phyloP scores from a whole-genome alignment of 2,888 invertebrate species.

The Sisyra terminalis region DNA sequence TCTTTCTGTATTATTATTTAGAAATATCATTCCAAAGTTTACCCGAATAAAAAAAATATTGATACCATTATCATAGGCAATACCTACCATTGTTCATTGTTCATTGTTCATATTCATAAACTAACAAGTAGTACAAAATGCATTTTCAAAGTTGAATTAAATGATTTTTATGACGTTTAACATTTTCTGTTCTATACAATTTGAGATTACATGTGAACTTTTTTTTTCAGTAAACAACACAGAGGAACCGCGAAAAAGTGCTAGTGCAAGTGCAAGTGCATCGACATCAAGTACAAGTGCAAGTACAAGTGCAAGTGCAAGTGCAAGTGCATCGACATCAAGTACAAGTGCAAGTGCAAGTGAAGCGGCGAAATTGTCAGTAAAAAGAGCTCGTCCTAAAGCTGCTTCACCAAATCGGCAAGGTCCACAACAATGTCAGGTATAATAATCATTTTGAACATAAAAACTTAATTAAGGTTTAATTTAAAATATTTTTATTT shows the following conservation, averaged over 20 bases:
- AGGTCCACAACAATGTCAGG: constrained; percentile 86
- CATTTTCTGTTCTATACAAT: too few species aligned
- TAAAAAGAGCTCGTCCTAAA: constrained; percentile 62
- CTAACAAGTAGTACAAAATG: not conserved
- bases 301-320: constrained; percentile 27
- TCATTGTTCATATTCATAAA: too few species aligned
- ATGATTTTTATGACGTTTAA: not conserved
- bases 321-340: constrained; percentile 26
- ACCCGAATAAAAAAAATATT: too few species aligned
- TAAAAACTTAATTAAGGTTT: not conserved
- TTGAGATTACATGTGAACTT: too few species aligned
- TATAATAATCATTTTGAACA: constrained; percentile 25
- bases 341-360: constrained; percentile 13
- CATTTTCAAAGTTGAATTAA: not conserved
- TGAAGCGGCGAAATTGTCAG: constrained; percentile 37
- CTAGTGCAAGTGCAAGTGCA: constrained; percentile 18
- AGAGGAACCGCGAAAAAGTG: constrained; percentile 2
- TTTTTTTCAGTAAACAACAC: constrained; percentile 20
- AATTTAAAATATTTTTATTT: too few species aligned
- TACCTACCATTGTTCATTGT: too few species aligned
- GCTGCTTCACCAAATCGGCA: constrained; percentile 79
- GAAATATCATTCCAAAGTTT: too few species aligned
- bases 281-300: too few species aligned
- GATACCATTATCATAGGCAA: too few species aligned
- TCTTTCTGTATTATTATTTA: too few species aligned